phyloP scores from a whole-genome alignment of 2,888 invertebrate species.

The Lumbricus terrestris region DNA sequence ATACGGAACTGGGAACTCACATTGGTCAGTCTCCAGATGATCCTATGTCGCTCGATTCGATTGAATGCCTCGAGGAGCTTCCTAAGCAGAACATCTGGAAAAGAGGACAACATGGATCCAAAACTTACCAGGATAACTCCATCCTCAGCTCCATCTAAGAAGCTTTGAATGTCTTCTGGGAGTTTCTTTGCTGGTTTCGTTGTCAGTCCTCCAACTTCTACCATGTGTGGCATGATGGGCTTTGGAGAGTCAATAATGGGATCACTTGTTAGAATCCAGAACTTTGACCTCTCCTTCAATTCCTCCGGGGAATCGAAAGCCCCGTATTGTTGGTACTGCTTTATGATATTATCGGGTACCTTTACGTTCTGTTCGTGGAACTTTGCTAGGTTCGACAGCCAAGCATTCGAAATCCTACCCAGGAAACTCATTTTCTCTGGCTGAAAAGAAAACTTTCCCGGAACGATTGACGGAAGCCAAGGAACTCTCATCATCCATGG shows the following conservation, averaged over 20 bases:
- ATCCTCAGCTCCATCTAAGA: conserved; percentile 13
- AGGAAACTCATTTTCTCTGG: background rate
- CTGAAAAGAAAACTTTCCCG: background rate
- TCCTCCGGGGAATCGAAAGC: background rate
- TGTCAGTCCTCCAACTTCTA: conserved; percentile 8
- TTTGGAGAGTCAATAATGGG: background rate
- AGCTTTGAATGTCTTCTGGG: background rate
- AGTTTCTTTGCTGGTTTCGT: background rate
- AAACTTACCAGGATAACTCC: conserved; percentile 20
- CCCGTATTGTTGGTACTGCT: background rate
- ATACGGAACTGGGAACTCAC: background rate
- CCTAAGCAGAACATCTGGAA: background rate
- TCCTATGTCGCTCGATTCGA: conserved; percentile 7
- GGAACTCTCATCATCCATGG: conserved; percentile 10
- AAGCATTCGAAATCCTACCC: background rate
- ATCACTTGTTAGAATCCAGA: conserved; percentile 12
- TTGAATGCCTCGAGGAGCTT: conserved; percentile 21
- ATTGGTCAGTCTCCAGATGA: conserved; percentile 24
- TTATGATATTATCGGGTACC: background rate
- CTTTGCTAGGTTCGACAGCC: background rate
- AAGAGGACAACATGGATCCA: conserved; percentile 15
- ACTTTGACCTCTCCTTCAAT: background rate
- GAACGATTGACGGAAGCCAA: conserved; percentile 17
- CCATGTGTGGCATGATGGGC: background rate
- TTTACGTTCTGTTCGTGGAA: background rate